Percentiles rank a stretch among this genome's conserved stretches.
Conservation (phyloP, 2,113 vertebrate genomes). For the Vidua macroura region DNA sequence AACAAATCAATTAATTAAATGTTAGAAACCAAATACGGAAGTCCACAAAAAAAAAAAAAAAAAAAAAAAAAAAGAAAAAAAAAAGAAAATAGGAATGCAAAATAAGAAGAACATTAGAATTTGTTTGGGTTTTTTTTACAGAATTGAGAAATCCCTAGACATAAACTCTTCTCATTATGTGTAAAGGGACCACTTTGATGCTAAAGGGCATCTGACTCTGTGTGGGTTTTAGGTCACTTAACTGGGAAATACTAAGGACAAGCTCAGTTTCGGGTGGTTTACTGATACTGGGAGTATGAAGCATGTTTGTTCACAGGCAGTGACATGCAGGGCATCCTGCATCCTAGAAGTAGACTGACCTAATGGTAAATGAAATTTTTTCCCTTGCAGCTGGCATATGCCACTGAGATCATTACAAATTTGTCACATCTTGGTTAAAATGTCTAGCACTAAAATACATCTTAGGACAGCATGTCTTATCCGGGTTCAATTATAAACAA, state of each 20-base stretch:
- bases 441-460: not conserved
- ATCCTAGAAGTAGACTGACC: not conserved
- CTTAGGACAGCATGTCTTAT: not conserved
- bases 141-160: not conserved
- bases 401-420: not conserved
- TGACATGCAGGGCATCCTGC: accelerated
- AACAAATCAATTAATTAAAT: not conserved
- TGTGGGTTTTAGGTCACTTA: not conserved
- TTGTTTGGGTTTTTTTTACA: not conserved
- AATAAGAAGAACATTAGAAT: not conserved
- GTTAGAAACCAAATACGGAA: not conserved
- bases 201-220: not conserved
- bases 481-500: not conserved
- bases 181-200: not conserved
- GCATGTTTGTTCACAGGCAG: not conserved
- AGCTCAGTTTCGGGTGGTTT: not conserved
- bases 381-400: not conserved
- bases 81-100: not conserved
- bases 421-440: not conserved
- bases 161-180: not conserved
- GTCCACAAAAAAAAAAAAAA: not conserved
- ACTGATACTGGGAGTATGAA: not conserved
- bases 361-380: not conserved
- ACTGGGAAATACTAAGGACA: not conserved
- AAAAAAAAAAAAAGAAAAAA: not conserved